Evolutionary conservation across 2,888 invertebrate genomes (phyloP).

Genomic region (Cantharis rufa): DNA sequence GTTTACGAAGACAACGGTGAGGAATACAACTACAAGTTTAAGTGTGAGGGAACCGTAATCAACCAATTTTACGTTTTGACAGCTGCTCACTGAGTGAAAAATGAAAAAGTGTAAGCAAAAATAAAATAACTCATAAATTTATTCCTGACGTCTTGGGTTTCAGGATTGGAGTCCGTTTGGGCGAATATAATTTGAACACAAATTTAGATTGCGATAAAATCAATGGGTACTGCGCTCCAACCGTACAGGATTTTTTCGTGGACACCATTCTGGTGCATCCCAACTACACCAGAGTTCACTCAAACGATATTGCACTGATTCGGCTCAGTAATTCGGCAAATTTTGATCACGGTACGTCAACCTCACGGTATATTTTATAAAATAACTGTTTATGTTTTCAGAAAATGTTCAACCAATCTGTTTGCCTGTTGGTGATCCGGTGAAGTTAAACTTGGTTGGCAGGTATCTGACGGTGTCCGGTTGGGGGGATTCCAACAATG

Average conservation of each 20-base stretch:
- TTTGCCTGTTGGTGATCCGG: background rate
- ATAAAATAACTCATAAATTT: background rate
- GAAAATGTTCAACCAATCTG: constrained; percentile 26
- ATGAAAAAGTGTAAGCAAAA: background rate
- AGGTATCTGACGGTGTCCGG: constrained; percentile 4
- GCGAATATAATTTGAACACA: constrained; percentile 38
- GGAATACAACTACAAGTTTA: background rate
- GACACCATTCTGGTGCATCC: constrained; percentile 51
- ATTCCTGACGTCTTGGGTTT: background rate
- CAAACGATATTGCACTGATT: constrained; percentile 56
- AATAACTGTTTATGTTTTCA: background rate
- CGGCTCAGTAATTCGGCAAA: constrained; percentile 55
- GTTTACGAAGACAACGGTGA: background rate
- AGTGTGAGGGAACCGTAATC: background rate
- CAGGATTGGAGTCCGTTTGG: background rate
- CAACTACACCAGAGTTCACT: constrained; percentile 43
- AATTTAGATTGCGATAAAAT: constrained; percentile 54
- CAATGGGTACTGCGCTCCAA: constrained; percentile 49
- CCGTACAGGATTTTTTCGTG: constrained; percentile 48
- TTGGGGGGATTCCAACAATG: constrained; percentile 21
- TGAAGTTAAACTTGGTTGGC: background rate
- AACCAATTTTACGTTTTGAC: background rate
- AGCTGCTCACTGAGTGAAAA: background rate
- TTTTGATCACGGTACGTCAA: constrained; percentile 48
- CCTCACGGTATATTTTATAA: background rate